These are phyloP conservation scores for Drosophila carrolli DNA, from an alignment of 1,140 invertebrate species.

Conservation along the genomic window DNA sequence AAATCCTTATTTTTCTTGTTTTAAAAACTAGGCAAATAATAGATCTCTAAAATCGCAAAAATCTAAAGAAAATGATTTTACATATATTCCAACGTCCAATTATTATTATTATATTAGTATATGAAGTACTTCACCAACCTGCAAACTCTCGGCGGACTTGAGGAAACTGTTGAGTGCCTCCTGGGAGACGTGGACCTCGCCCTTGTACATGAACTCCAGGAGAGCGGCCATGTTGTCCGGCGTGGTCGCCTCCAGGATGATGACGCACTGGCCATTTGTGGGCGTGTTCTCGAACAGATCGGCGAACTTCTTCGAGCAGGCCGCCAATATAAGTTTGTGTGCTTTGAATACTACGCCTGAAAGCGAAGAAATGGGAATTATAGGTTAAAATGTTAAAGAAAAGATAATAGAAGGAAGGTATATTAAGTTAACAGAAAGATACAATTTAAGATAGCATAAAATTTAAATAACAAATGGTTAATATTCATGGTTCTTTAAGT, in stretches of 20 bases:
- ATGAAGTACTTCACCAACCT: slow-evolving; percentile 86
- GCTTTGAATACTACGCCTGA: slow-evolving; percentile 95
- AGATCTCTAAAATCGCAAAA: too few relatives aligned
- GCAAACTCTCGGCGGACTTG: slow-evolving; percentile 94
- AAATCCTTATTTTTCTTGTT: too few relatives aligned
- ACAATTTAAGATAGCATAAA: too few relatives aligned
- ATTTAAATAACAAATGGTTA: too few relatives aligned
- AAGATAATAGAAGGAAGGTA: too few relatives aligned
- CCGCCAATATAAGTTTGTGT: slow-evolving; percentile 95
- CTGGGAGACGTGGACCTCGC: slow-evolving; percentile 95
- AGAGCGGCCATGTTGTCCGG: slow-evolving; percentile 95
- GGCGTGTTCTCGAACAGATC: slow-evolving; percentile 95
- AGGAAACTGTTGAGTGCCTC: slow-evolving; percentile 94
- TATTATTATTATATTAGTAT: too few relatives aligned
- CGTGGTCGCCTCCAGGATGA: slow-evolving; percentile 94
- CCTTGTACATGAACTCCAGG: slow-evolving; percentile 97
- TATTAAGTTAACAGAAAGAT: too few relatives aligned
- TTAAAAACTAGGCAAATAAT: too few relatives aligned
- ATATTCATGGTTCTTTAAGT: too few relatives aligned
- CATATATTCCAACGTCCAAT: too few relatives aligned
- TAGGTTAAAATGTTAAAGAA: not conserved
- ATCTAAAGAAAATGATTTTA: too few relatives aligned
- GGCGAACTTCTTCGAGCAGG: slow-evolving; percentile 97
- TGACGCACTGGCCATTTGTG: slow-evolving; percentile 91
- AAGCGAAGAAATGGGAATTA: slow-evolving; percentile 63